Evolutionary conservation across 2,888 invertebrate genomes (phyloP), one percentile per base, ranked within the genome.

Genomic region (Folsomia candida): DNA sequence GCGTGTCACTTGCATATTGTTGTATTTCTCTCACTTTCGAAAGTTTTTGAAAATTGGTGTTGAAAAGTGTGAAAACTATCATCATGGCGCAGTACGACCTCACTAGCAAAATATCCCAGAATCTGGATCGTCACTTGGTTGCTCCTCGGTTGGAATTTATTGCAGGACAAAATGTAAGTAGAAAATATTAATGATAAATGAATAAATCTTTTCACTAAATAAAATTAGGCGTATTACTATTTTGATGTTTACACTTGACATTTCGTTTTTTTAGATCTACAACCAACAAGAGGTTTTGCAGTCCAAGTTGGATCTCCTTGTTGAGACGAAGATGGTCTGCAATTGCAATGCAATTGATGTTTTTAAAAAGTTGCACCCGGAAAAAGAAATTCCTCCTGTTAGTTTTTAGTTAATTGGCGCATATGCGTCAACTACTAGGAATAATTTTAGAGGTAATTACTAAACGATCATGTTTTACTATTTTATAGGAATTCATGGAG

Each of bases 131-230:
- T 72, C 98, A 99, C 87, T 88, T 99, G 82, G 96, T 98, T 75
- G 96, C 98, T 85, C 98, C 99, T 4, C 86, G 99, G 72, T 84
- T 99, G 82, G 99, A 99, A 85, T 99, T 98, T 85, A 87, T 98
- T 80, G 94, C 95, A 75, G 95, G 93, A 24, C 95, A 96, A 87
- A 91, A 93, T 87, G 98, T 97, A 88, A 86, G 88, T n/a, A n/a
- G n/a, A n/a, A 47, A 51, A 69, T 63, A 26, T 25, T 29, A 24
- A 11, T 58, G 58, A 26, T 20, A 18, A 27, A 1, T 66, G 54
- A 20, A 27, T 54, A 51, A 57, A n/a, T n/a, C n/a, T 18, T 22
- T 57, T n/a, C n/a, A 57, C 9, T 57, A 22, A 4, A 57, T 57
- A 9, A 57, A 57, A 57, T 22, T 20, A 22, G 20, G 51, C 18